These are phyloP conservation scores for Phalacrocorax pelagicus DNA, from an alignment of 2,113 vertebrate genomes.

Conservation along the genomic window DNA sequence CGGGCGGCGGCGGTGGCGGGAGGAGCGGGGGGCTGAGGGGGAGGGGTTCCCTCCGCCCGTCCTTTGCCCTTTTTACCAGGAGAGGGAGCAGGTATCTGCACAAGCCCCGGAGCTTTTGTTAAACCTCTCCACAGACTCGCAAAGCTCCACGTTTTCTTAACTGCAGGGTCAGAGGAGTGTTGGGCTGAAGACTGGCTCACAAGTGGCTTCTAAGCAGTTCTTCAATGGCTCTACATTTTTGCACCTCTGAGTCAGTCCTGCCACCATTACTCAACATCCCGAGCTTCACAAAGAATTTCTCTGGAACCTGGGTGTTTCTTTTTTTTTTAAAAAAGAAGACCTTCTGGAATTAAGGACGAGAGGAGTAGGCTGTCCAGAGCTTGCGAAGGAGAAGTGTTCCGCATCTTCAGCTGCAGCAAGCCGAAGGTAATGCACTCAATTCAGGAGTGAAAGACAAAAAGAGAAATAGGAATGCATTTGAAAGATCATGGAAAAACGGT, in stretches of 20 bases:
- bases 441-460: background rate
- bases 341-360: background rate
- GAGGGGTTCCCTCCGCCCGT: rapidly evolving
- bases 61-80: background rate
- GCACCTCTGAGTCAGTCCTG: background rate
- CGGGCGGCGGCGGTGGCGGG: background rate
- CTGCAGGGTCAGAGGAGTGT: background rate
- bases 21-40: background rate
- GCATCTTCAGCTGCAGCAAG: background rate
- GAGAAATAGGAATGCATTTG: background rate
- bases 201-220: background rate
- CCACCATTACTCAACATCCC: background rate
- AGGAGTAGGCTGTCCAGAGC: background rate
- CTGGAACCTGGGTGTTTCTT: background rate
- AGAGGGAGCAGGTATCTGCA: constrained; percentile 5
- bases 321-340: background rate
- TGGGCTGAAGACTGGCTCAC: background rate
- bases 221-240: background rate
- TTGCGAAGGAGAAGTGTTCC: background rate
- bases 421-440: background rate
- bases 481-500: background rate
- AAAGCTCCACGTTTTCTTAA: background rate
- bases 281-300: background rate
- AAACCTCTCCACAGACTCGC: background rate
- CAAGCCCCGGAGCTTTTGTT: background rate